phyloP scores from a whole-genome alignment of 2,113 vertebrate species.

The Dicrurus megarhynchus region DNA sequence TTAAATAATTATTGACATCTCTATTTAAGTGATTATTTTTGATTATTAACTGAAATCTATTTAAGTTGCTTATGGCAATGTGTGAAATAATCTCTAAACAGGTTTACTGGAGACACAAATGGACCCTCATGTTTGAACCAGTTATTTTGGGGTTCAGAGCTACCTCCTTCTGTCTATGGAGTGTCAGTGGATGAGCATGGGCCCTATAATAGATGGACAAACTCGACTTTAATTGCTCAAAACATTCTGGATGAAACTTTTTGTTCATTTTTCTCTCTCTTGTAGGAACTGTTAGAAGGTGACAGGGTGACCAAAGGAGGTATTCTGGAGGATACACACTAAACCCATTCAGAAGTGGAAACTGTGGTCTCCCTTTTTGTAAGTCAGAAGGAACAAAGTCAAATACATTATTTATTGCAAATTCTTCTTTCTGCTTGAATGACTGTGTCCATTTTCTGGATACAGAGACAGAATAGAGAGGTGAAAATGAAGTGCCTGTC shows the following conservation, averaged over 20 bases:
- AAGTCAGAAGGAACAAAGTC: slow-evolving; percentile 34
- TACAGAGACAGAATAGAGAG: not conserved
- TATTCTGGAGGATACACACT: not conserved
- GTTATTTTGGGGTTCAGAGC: not conserved
- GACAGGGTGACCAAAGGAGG: not conserved
- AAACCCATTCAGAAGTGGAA: not conserved
- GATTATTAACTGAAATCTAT: not conserved
- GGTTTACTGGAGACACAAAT: not conserved
- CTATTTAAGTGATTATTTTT: not conserved
- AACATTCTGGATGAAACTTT: not conserved
- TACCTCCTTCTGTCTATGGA: not conserved
- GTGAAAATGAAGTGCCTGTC: not conserved
- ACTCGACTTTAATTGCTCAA: not conserved
- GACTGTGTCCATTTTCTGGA: not conserved
- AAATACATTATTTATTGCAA: slow-evolving; percentile 16
- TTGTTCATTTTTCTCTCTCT: not conserved
- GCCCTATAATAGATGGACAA: not conserved
- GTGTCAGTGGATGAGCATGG: not conserved
- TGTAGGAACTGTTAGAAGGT: not conserved
- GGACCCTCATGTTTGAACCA: not conserved
- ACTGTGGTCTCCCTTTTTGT: not conserved
- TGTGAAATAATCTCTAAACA: not conserved
- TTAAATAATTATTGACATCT: not conserved
- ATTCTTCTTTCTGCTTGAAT: slow-evolving; percentile 28
- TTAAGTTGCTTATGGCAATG: not conserved